Evolutionary conservation across 2,888 invertebrate genomes (phyloP), one percentile per base, ranked within the genome.

Genomic region (Ctena decussata): DNA sequence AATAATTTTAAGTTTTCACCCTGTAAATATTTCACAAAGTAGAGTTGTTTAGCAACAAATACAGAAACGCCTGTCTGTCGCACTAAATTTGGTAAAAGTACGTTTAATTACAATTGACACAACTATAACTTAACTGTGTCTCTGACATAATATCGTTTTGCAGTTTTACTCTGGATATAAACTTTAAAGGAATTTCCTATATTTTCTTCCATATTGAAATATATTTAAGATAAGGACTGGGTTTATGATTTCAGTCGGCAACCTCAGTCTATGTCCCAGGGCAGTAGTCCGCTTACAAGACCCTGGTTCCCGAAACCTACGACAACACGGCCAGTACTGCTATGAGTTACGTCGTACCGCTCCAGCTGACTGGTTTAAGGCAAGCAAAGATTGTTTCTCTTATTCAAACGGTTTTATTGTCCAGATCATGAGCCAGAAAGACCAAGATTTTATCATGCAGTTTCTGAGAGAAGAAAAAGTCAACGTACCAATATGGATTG

Each of bases 391-490:
- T 37, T 77, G 77, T 24, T n/a, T 69, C 32, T 24, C 69, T 21
- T 65, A 46, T 6, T 6, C 46, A 11, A 46, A 65, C 12, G 77
- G 77, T 6, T 44, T 70, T 15, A 11, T 77, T 0, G 32, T 77
- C 12, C 70, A 77, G 32, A 77, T 77, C 3, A 70, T 44, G 46
- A 70, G 37, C n/a, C 44, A 30, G 30, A 32, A 77, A 21, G 70
- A 49, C 21, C 77, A 77, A 18, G 18, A 44, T n/a, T 77, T 49
- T 37, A 77, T 77, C 37, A 77, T 77, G 77, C 46, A 49, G 5
- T 77, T 77, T 49, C 69, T 77, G 18, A 24, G 18, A 2, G 77
- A 77, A 49, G 70, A 32, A 18, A 11, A 49, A 5, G 39, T 37
- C n/a, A 44, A 77, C 24, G 18, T 27, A 18, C 32, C 37, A 32